These are phyloP conservation scores for Charina bottae DNA, from an alignment of 2,113 vertebrate genomes.

Conservation along the genomic window DNA sequence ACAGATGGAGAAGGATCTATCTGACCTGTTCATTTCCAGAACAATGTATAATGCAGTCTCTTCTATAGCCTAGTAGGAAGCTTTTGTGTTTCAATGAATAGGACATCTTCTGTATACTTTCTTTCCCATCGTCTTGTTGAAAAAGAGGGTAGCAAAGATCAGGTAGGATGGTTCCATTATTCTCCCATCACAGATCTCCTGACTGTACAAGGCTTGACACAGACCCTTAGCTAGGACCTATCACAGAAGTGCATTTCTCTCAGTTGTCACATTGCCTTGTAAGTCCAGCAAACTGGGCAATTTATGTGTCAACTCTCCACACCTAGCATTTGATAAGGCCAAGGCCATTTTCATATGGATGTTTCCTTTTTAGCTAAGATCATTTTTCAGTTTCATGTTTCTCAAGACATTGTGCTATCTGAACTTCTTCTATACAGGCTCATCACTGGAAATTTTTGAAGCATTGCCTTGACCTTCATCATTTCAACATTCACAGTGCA, in stretches of 20 bases:
- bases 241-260: neutral
- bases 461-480: neutral
- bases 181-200: neutral
- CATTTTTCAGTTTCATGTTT: neutral
- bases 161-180: too few relatives aligned
- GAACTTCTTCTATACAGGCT: neutral
- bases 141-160: too few relatives aligned
- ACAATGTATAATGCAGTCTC: neutral
- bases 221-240: neutral
- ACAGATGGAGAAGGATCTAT: neutral
- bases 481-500: neutral
- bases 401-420: neutral
- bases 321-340: neutral
- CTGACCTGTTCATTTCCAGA: neutral
- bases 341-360: neutral
- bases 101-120: neutral
- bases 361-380: neutral
- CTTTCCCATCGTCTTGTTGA: neutral
- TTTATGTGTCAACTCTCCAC: neutral
- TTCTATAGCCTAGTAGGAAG: neutral
- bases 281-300: neutral
- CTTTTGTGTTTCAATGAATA: neutral
- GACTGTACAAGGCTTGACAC: neutral
- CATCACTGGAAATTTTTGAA: neutral
- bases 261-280: neutral